Conservation (phyloP, 2,888 invertebrate genomes). For the Osedax frankpressi region DNA sequence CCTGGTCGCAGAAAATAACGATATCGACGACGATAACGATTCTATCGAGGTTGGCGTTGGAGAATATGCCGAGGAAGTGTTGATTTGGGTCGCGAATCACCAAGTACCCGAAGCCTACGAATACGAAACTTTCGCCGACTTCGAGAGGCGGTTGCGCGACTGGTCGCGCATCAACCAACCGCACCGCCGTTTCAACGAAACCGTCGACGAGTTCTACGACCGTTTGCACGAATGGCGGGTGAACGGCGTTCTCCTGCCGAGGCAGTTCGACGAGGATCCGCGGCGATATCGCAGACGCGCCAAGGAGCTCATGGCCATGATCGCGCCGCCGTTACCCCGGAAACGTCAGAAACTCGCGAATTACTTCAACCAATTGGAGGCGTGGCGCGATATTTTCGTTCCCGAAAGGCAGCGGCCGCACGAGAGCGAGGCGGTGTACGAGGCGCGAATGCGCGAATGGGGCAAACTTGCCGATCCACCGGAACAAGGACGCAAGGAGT, state of each 20-base stretch:
- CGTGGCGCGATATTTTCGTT: conserved; percentile 1
- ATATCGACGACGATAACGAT: too few species aligned
- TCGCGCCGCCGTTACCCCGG: not conserved
- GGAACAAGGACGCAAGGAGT: not conserved
- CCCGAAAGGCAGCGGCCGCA: not conserved
- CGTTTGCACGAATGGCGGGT: not conserved
- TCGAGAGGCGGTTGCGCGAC: not conserved
- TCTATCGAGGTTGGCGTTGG: too few species aligned
- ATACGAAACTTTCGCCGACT: not conserved
- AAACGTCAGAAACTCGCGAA: not conserved
- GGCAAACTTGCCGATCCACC: not conserved
- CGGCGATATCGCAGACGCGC: not conserved
- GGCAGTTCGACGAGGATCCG: not conserved
- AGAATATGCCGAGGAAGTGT: not conserved
- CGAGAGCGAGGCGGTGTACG: not conserved
- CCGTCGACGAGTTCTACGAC: conserved; percentile 4
- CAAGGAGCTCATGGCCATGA: not conserved
- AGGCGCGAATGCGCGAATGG: not conserved
- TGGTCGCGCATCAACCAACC: not conserved
- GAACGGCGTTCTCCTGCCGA: not conserved
- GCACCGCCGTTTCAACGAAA: not conserved
- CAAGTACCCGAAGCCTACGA: not conserved
- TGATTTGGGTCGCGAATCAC: not conserved
- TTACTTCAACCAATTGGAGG: not conserved
- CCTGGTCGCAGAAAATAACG: too few species aligned